A percentile compares a stretch with the other conserved stretches of the same genome.
phyloP scores from a whole-genome alignment of 2,888 invertebrate species.

The Conus canariensis region DNA sequence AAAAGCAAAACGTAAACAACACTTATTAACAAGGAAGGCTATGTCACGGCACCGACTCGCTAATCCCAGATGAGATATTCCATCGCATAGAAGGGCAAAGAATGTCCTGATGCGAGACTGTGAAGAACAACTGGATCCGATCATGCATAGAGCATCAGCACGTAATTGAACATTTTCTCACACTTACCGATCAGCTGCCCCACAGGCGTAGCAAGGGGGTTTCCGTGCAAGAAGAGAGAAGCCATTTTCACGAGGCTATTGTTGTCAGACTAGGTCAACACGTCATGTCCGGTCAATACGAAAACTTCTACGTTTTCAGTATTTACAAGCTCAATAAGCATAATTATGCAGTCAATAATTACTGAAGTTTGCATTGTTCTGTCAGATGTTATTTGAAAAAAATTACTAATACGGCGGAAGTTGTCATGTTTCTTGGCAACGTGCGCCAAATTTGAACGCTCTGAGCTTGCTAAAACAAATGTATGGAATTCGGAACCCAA shows the following conservation, averaged over 20 bases:
- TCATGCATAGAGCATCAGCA: background rate
- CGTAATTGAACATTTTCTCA: background rate
- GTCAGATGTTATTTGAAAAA: too few species aligned
- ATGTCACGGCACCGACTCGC: too few species aligned
- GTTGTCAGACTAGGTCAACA: slow-evolving; percentile 41
- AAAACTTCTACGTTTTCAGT: background rate
- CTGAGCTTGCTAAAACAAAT: background rate
- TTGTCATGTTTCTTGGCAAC: slow-evolving; percentile 25
- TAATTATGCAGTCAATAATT: background rate
- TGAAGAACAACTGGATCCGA: too few species aligned
- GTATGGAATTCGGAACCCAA: too few species aligned
- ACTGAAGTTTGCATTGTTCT: too few species aligned
- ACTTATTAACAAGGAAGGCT: too few species aligned
- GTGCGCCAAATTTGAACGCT: slow-evolving; percentile 13
- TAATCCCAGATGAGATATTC: background rate
- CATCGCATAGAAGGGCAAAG: background rate
- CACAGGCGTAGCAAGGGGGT: slow-evolving; percentile 74
- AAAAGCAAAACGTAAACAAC: slow-evolving; percentile 21
- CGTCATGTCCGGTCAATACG: slow-evolving; percentile 53
- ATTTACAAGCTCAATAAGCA: background rate
- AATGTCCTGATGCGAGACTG: too few species aligned
- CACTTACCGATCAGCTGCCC: slow-evolving; percentile 74
- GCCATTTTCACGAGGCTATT: slow-evolving; percentile 67
- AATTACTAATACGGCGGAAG: background rate
- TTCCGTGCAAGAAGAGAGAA: slow-evolving; percentile 75